These are phyloP conservation scores for Onthophagus taurus DNA, from an alignment of 1,140 invertebrate species.

Conservation along the genomic window DNA sequence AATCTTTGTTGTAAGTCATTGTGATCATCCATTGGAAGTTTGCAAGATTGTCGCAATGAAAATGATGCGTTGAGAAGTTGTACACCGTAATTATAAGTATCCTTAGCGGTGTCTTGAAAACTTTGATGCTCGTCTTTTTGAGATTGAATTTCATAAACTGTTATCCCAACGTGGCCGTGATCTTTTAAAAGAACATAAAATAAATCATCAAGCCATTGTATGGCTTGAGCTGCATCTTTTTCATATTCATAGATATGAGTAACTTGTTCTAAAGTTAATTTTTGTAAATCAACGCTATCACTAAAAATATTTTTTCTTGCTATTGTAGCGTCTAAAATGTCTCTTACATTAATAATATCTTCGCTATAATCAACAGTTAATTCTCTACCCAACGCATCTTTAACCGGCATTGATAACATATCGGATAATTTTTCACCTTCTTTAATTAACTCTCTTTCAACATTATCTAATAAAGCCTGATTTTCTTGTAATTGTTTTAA, in stretches of 20 bases:
- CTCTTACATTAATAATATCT: conserved; percentile 61
- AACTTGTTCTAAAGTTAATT: conserved; percentile 66
- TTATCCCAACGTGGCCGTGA: conserved; percentile 63
- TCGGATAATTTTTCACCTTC: conserved; percentile 73
- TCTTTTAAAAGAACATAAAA: conserved; percentile 58
- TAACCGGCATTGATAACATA: conserved; percentile 68
- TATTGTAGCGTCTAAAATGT: conserved; percentile 55
- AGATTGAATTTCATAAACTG: conserved; percentile 58
- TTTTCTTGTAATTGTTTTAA: conserved; percentile 46
- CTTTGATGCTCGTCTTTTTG: conserved; percentile 67
- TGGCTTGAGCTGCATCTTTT: conserved; percentile 62
- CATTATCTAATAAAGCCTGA: conserved; percentile 46
- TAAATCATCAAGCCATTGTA: conserved; percentile 64
- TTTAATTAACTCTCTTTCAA: conserved; percentile 58
- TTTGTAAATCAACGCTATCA: conserved; percentile 60
- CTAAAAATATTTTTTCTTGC: conserved; percentile 56
- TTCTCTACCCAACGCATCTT: conserved; percentile 66
- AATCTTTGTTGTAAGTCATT: conserved; percentile 45
- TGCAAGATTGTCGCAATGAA: conserved; percentile 61
- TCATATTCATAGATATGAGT: conserved; percentile 66
- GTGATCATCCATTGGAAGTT: conserved; percentile 51
- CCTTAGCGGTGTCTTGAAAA: conserved; percentile 70
- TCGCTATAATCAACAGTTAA: conserved; percentile 60
- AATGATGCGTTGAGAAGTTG: conserved; percentile 66
- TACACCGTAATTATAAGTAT: conserved; percentile 70